Conservation (phyloP, 2,888 invertebrate genomes). For the Arrhopalites spinosus region DNA sequence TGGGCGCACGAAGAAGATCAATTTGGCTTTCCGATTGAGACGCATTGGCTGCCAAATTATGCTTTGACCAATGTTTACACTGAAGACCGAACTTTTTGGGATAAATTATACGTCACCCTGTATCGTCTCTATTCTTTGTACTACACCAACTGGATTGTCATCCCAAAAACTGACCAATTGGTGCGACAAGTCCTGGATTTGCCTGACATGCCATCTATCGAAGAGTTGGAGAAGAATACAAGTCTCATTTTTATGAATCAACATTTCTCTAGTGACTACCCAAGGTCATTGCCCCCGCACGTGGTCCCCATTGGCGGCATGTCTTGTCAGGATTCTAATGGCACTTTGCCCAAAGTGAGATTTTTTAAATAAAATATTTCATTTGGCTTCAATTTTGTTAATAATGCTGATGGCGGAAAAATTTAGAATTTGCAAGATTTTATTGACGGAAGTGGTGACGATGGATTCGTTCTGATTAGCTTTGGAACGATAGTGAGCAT, state of each 20-base stretch:
- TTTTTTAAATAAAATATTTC: neutral
- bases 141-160: neutral
- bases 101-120: neutral
- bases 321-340: neutral
- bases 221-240: slow-evolving; percentile 73
- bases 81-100: neutral
- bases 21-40: neutral
- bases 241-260: slow-evolving; percentile 81
- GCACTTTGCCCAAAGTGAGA: neutral
- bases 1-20: neutral
- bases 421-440: slow-evolving; percentile 22
- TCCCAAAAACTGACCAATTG: slow-evolving; percentile 17
- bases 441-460: slow-evolving; percentile 23
- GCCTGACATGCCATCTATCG: slow-evolving; percentile 67
- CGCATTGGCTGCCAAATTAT: neutral
- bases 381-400: neutral
- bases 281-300: slow-evolving; percentile 76
- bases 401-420: neutral
- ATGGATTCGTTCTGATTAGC: slow-evolving; percentile 48
- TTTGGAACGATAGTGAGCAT: slow-evolving; percentile 42
- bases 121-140: neutral
- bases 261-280: slow-evolving; percentile 77
- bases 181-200: neutral
- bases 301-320: slow-evolving; percentile 84
- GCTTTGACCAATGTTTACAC: neutral